phyloP scores from a whole-genome alignment of 2,888 invertebrate genomes.

The Saturnia pavonia region DNA sequence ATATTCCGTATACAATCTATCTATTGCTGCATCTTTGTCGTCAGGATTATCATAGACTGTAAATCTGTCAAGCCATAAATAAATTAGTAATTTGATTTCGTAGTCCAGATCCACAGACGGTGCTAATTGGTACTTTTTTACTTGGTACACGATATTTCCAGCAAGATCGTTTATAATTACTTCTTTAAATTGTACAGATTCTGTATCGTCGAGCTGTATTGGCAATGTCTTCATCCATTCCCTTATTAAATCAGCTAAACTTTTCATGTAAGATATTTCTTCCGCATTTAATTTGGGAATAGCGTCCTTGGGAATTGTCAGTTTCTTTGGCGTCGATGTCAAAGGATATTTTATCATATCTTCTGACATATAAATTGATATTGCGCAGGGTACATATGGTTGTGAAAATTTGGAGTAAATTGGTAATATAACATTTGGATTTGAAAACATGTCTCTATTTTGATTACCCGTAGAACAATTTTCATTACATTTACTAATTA shows the following conservation, averaged over 20 bases:
- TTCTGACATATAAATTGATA: conserved; percentile 14
- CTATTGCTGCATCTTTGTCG: background rate
- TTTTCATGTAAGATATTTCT: conserved; percentile 28
- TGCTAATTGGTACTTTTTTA: conserved; percentile 15
- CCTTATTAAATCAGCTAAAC: conserved; percentile 16
- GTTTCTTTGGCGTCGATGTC: conserved; percentile 20
- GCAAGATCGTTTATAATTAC: conserved; percentile 27
- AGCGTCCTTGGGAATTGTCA: conserved; percentile 23
- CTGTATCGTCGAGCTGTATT: conserved; percentile 3
- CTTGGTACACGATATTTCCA: conserved; percentile 27
- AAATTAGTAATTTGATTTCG: background rate
- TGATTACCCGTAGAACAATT: background rate
- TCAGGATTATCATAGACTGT: background rate
- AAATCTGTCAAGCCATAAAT: conserved; percentile 1
- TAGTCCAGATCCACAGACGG: background rate
- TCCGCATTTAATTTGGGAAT: conserved; percentile 22
- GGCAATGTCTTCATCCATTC: conserved; percentile 14
- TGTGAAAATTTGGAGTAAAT: background rate
- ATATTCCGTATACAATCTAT: background rate
- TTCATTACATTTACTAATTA: background rate
- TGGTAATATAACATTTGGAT: background rate
- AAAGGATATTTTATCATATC: conserved; percentile 22
- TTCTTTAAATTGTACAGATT: conserved; percentile 21
- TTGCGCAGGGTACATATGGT: background rate
- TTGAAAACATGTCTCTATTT: no score